A percentile compares a stretch with the other conserved stretches of the same genome.
These are phyloP conservation scores for Pseudomugil tenellus DNA, from an alignment of 2,797 vertebrate species.

Conservation along the genomic window DNA sequence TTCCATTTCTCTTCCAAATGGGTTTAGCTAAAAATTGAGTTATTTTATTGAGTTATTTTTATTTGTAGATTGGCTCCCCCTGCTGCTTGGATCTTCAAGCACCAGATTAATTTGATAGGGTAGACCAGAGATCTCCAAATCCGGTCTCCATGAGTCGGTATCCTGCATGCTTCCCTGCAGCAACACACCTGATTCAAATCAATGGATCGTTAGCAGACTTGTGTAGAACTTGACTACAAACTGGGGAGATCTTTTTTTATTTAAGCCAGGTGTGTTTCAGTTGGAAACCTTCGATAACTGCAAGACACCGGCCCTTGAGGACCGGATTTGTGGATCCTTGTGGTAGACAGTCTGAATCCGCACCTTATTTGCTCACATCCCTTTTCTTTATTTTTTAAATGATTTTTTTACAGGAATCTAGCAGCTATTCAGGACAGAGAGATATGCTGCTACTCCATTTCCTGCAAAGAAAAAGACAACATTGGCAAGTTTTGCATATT, in stretches of 20 bases:
- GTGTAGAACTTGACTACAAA: too few species aligned
- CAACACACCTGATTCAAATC: too few species aligned
- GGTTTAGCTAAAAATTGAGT: neutral
- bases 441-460: constrained; percentile 93
- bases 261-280: too few species aligned
- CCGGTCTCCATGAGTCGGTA: too few species aligned
- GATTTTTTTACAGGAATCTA: constrained; percentile 80
- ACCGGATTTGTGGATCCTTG: too few species aligned
- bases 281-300: too few species aligned
- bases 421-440: constrained; percentile 89
- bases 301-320: too few species aligned
- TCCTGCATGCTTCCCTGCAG: too few species aligned
- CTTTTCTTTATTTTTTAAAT: constrained; percentile 21
- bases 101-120: too few species aligned
- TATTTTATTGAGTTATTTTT: neutral
- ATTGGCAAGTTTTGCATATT: constrained; percentile 77
- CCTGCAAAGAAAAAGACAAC: constrained; percentile 98
- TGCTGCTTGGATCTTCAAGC: constrained; percentile 25
- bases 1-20: neutral
- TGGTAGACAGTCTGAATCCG: neutral
- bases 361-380: neutral
- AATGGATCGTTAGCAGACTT: too few species aligned
- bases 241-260: too few species aligned
- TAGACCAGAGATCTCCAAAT: too few species aligned
- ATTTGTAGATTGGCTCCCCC: constrained; percentile 37